Percentiles rank a stretch among this genome's conserved stretches.
Evolutionary conservation across 2,888 invertebrate species (phyloP).

Genomic region (Drosophila limbata): DNA sequence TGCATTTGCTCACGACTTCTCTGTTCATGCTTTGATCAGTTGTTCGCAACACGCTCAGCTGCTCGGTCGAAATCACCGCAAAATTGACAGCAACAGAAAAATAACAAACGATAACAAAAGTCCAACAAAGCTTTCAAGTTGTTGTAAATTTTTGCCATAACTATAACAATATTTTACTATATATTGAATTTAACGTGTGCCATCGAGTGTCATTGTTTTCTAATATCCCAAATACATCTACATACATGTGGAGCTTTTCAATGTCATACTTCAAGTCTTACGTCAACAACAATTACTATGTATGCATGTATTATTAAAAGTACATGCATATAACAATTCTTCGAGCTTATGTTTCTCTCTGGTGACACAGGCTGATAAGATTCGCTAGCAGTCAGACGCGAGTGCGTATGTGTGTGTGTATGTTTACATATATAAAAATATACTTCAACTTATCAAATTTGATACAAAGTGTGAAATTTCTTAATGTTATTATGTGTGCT

Average conservation of each 20-base stretch:
- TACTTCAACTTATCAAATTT: slow-evolving; percentile 66
- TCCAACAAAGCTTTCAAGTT: slow-evolving; percentile 48
- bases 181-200: slow-evolving; percentile 45
- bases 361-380: slow-evolving; percentile 68
- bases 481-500: slow-evolving; percentile 33
- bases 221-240: slow-evolving; percentile 18
- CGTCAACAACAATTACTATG: slow-evolving; percentile 46
- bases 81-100: slow-evolving; percentile 74
- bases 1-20: slow-evolving; percentile 44
- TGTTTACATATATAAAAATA: slow-evolving; percentile 22
- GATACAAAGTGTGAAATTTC: slow-evolving; percentile 55
- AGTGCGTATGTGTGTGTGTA: slow-evolving; percentile 2
- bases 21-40: slow-evolving; percentile 65
- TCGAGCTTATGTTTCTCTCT: slow-evolving; percentile 41
- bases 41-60: slow-evolving; percentile 74
- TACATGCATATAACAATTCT: slow-evolving; percentile 39
- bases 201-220: slow-evolving; percentile 45
- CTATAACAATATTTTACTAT: slow-evolving; percentile 39
- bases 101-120: slow-evolving; percentile 32
- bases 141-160: slow-evolving; percentile 76
- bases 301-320: slow-evolving; percentile 6
- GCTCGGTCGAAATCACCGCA: slow-evolving; percentile 68
- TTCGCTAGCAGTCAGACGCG: slow-evolving; percentile 36
- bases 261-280: slow-evolving; percentile 50
- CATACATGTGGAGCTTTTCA: slow-evolving; percentile 8